Evolutionary conservation across 2,113 vertebrate species (phyloP).

Genomic region (Menura novaehollandiae): DNA sequence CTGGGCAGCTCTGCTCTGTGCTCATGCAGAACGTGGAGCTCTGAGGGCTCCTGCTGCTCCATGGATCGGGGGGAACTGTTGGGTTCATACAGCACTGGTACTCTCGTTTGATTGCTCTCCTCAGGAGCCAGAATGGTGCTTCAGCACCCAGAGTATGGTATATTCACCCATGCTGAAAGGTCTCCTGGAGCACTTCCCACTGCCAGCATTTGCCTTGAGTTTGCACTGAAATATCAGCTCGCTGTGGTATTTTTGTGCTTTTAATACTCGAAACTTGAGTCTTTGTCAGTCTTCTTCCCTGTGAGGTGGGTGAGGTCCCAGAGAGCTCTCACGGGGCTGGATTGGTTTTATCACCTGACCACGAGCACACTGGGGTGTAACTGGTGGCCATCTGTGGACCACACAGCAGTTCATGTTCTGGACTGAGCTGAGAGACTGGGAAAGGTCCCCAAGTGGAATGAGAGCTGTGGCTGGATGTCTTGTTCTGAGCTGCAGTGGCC

Average conservation of each 20-base stretch:
- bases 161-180: accelerated
- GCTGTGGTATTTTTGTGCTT: background rate
- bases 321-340: background rate
- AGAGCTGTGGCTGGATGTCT: background rate
- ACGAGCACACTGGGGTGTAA: background rate
- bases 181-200: background rate
- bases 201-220: background rate
- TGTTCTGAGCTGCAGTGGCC: background rate
- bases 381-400: background rate
- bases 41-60: too few species aligned
- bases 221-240: background rate
- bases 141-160: background rate
- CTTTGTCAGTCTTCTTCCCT: background rate
- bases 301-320: background rate
- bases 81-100: accelerated
- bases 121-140: background rate
- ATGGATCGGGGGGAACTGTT: too few species aligned
- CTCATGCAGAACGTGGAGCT: accelerated
- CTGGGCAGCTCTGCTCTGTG: background rate
- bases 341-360: background rate
- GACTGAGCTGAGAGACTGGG: background rate
- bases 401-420: background rate
- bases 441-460: accelerated
- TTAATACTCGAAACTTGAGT: background rate
- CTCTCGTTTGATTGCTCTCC: background rate